A percentile compares a stretch with the other conserved stretches of the same genome.
Evolutionary conservation across 2,888 invertebrate species (phyloP).

Genomic region (Drosophila anomalata): DNA sequence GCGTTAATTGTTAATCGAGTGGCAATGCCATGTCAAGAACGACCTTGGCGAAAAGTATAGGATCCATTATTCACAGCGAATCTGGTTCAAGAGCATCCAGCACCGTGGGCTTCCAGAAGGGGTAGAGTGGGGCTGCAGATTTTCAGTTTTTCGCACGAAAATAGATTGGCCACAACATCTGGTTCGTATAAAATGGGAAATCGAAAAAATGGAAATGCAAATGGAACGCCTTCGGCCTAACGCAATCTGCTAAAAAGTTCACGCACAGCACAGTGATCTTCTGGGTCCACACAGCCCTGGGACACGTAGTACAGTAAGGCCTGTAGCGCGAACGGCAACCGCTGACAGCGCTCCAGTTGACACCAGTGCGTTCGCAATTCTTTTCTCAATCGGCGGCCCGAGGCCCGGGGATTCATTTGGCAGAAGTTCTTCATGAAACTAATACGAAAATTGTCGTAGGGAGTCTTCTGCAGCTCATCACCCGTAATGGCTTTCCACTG

Average conservation of each 20-base stretch:
- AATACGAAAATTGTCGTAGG: conserved; percentile 65
- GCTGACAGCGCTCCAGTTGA: conserved; percentile 40
- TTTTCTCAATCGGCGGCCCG: background rate
- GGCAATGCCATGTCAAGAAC: conserved; percentile 59
- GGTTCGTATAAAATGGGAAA: conserved; percentile 69
- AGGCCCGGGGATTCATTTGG: background rate
- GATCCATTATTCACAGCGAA: conserved; percentile 59
- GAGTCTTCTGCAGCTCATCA: conserved; percentile 47
- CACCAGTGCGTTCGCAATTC: conserved; percentile 43
- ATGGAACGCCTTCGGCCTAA: conserved; percentile 12
- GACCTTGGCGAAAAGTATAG: conserved; percentile 60
- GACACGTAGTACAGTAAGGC: conserved; percentile 63
- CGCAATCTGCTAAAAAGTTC: conserved; percentile 47
- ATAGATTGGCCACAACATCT: conserved; percentile 69
- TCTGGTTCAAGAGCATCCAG: conserved; percentile 60
- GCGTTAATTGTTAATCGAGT: conserved; percentile 41
- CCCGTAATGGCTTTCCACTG: conserved; percentile 65
- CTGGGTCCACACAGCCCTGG: conserved; percentile 49
- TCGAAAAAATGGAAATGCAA: conserved; percentile 14
- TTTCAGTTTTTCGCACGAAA: conserved; percentile 52
- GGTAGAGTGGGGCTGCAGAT: conserved; percentile 37
- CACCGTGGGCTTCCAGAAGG: conserved; percentile 15
- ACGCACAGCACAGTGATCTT: conserved; percentile 63
- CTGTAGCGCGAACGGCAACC: conserved; percentile 66
- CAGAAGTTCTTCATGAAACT: conserved; percentile 18